Percentiles rank a stretch among this genome's conserved stretches.
These are phyloP conservation scores for Conistra vaccinii DNA, from an alignment of 2,888 invertebrate species.

Conservation along the genomic window DNA sequence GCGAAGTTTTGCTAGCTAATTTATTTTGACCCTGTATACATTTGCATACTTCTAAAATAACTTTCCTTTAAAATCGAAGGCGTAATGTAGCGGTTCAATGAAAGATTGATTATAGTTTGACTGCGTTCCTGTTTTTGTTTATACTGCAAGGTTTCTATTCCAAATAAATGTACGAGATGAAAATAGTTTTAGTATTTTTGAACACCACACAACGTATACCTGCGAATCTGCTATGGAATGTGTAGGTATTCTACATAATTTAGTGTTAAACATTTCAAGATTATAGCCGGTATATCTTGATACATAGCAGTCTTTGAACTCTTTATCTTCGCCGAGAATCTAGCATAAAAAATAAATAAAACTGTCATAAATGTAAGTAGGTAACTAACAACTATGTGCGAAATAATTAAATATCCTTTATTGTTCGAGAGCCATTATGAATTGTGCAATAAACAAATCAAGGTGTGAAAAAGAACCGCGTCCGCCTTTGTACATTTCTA, in stretches of 20 bases:
- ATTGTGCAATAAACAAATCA: not conserved
- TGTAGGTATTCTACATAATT: constrained; percentile 55
- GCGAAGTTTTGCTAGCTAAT: no score
- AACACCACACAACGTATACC: constrained; percentile 40
- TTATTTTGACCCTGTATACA: no score
- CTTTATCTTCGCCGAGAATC: constrained; percentile 37
- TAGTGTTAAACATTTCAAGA: constrained; percentile 54
- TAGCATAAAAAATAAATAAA: constrained; percentile 18
- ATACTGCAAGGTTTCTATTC: constrained; percentile 40
- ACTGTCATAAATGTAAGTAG: constrained; percentile 3
- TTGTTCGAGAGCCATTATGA: not conserved
- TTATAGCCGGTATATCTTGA: constrained; percentile 32
- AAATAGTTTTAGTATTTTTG: constrained; percentile 61
- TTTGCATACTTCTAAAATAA: constrained; percentile 24
- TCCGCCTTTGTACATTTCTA: no score
- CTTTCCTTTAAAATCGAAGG: constrained; percentile 16
- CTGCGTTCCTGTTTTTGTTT: constrained; percentile 37
- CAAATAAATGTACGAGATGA: constrained; percentile 48
- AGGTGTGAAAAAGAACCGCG: constrained; percentile 3
- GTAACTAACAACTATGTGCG: constrained; percentile 23
- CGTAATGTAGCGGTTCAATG: constrained; percentile 29
- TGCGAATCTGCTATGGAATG: constrained; percentile 52
- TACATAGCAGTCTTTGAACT: constrained; percentile 58
- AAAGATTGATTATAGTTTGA: constrained; percentile 42
- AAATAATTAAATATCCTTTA: constrained; percentile 12